These are phyloP conservation scores for Drosophila pectinifera DNA, from an alignment of 1,140 invertebrate species.

Conservation along the genomic window DNA sequence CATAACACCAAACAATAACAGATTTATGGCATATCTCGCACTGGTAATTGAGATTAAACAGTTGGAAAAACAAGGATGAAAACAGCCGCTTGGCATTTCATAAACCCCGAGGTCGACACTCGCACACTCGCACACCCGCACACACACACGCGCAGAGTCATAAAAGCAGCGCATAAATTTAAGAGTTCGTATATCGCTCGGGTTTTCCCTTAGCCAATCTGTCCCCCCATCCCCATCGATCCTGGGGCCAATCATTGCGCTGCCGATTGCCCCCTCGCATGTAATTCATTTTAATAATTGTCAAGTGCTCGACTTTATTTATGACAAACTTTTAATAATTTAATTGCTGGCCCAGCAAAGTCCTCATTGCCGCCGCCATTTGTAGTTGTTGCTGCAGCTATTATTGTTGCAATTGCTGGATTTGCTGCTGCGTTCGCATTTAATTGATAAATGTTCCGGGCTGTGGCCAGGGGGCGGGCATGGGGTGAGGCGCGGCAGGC, in stretches of 20 bases:
- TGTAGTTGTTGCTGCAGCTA: constrained; percentile 22
- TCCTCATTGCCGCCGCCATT: constrained; percentile 38
- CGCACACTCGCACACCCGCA: constrained; percentile 1
- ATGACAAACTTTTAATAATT: constrained; percentile 81
- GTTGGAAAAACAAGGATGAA: constrained; percentile 64
- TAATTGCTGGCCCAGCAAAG: constrained; percentile 63
- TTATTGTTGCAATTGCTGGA: constrained; percentile 72
- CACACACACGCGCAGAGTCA: constrained; percentile 15
- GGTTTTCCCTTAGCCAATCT: constrained; percentile 38
- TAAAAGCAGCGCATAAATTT: constrained; percentile 74
- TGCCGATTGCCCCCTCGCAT: constrained; percentile 24
- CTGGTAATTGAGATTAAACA: constrained; percentile 83
- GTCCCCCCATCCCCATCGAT: constrained; percentile 18
- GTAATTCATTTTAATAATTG: constrained; percentile 82
- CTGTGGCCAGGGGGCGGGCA: neutral
- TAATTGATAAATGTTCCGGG: constrained; percentile 76
- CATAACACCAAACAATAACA: constrained; percentile 75
- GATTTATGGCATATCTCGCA: constrained; percentile 79
- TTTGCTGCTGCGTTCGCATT: constrained; percentile 72
- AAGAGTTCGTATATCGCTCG: constrained; percentile 66
- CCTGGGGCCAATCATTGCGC: constrained; percentile 32
- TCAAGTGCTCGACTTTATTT: constrained; percentile 77
- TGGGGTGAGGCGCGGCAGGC: neutral
- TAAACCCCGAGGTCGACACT: constrained; percentile 44
- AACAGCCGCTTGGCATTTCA: constrained; percentile 75